Conservation (phyloP, 2,797 vertebrate species). For the Micrastur ruficollis region DNA sequence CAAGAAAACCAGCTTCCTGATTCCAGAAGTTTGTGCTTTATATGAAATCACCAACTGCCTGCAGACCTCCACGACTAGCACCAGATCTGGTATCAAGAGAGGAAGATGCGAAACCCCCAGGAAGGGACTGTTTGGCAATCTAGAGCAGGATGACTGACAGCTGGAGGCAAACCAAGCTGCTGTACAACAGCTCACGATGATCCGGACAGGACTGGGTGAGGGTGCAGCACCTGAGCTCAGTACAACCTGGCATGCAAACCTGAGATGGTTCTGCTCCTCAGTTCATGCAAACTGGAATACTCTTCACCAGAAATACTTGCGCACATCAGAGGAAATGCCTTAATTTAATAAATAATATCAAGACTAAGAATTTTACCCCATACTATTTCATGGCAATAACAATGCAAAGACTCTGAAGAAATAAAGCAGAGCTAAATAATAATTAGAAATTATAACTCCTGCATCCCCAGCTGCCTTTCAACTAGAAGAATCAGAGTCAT, state of each 20-base stretch:
- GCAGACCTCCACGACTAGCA: neutral
- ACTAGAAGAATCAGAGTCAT: slow-evolving; percentile 26
- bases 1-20: neutral
- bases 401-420: neutral
- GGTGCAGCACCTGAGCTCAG: neutral
- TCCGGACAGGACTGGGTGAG: accelerated
- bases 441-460: slow-evolving; percentile 4
- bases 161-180: neutral
- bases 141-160: neutral
- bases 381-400: neutral
- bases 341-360: neutral
- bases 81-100: neutral
- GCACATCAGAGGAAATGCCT: neutral
- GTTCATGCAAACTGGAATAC: neutral
- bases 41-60: neutral
- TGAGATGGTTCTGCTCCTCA: neutral
- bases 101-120: neutral
- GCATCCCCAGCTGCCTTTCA: slow-evolving; percentile 19
- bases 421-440: slow-evolving; percentile 26
- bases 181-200: neutral
- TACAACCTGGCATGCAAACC: neutral
- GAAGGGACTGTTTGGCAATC: neutral
- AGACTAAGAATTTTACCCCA: neutral
- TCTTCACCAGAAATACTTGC: neutral
- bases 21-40: neutral